A percentile compares a stretch with the other conserved stretches of the same genome.
Conservation (phyloP, 2,888 invertebrate species). For the Unio pictorum region DNA sequence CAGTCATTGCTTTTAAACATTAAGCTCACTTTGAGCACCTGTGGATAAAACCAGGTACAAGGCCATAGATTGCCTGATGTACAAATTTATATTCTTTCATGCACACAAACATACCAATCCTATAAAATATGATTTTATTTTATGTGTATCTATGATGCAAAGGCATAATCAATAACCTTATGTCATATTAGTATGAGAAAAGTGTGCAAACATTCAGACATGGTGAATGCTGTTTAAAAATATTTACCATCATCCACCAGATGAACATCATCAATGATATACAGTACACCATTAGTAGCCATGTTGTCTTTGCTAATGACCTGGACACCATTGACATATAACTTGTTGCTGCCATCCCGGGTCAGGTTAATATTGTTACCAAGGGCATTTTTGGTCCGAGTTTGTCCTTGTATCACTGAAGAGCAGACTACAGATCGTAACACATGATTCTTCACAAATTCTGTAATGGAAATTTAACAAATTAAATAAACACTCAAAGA, state of each 20-base stretch:
- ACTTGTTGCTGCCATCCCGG: constrained; percentile 74
- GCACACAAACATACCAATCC: too few species aligned
- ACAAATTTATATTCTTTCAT: too few species aligned
- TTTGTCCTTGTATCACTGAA: constrained; percentile 76
- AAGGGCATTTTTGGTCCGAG: constrained; percentile 75
- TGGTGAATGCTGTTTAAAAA: neutral
- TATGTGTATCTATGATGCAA: too few species aligned
- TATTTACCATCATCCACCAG: constrained; percentile 77
- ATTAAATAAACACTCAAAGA: neutral
- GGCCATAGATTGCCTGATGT: too few species aligned
- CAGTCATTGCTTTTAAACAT: too few species aligned
- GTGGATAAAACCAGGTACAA: too few species aligned
- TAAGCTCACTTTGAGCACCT: too few species aligned
- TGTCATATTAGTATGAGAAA: too few species aligned
- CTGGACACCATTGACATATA: constrained; percentile 76
- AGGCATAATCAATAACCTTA: too few species aligned
- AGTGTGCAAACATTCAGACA: too few species aligned
- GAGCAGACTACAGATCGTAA: constrained; percentile 79
- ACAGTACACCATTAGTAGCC: constrained; percentile 83
- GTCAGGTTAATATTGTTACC: constrained; percentile 73
- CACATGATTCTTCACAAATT: constrained; percentile 80
- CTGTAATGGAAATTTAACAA: constrained; percentile 68
- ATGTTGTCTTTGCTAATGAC: constrained; percentile 77
- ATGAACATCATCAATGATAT: constrained; percentile 79
- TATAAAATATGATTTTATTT: too few species aligned